Conservation (phyloP, 2,797 vertebrate genomes). For the Rhinichthys osculus region DNA sequence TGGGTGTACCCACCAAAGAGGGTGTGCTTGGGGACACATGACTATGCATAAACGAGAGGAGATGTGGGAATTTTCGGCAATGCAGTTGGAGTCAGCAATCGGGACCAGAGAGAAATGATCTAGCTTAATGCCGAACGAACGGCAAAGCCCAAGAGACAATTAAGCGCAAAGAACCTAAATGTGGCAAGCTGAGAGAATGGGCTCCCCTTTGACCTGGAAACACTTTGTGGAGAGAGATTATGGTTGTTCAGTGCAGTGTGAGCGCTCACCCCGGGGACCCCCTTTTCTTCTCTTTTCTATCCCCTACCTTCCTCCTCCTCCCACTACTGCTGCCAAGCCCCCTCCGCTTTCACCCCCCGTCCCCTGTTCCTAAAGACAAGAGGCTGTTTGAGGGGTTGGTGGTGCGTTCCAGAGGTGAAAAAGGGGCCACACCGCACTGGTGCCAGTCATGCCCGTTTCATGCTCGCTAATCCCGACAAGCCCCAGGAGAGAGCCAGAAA, state of each 20-base stretch:
- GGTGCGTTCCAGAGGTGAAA: slow-evolving; percentile 79
- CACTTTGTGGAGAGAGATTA: slow-evolving; percentile 83
- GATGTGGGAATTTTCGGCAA: slow-evolving; percentile 24
- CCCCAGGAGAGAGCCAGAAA: slow-evolving; percentile 43
- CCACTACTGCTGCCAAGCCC: slow-evolving; percentile 62
- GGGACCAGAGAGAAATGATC: slow-evolving; percentile 54
- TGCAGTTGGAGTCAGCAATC: slow-evolving; percentile 36
- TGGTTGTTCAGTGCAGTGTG: slow-evolving; percentile 83
- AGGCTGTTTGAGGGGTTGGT: slow-evolving; percentile 65
- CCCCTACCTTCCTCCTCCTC: slow-evolving; percentile 59
- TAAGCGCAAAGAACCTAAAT: slow-evolving; percentile 52
- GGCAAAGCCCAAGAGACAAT: slow-evolving; percentile 52
- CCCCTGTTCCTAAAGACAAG: slow-evolving; percentile 57
- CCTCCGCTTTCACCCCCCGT: slow-evolving; percentile 61
- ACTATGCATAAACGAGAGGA: slow-evolving; percentile 36
- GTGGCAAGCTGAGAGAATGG: slow-evolving; percentile 59
- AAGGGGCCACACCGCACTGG: slow-evolving; percentile 75
- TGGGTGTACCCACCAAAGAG: slow-evolving; percentile 55
- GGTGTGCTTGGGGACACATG: slow-evolving; percentile 26
- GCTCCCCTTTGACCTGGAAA: slow-evolving; percentile 81
- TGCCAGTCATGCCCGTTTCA: slow-evolving; percentile 64
- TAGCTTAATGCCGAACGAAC: slow-evolving; percentile 41
- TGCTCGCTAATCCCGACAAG: slow-evolving; percentile 61
- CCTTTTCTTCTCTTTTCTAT: slow-evolving; percentile 55
- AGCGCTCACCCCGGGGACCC: slow-evolving; percentile 80